Percentiles rank a stretch among this genome's conserved stretches.
phyloP scores from a whole-genome alignment of 1,140 invertebrate species.

The Dermatophagoides farinae region DNA sequence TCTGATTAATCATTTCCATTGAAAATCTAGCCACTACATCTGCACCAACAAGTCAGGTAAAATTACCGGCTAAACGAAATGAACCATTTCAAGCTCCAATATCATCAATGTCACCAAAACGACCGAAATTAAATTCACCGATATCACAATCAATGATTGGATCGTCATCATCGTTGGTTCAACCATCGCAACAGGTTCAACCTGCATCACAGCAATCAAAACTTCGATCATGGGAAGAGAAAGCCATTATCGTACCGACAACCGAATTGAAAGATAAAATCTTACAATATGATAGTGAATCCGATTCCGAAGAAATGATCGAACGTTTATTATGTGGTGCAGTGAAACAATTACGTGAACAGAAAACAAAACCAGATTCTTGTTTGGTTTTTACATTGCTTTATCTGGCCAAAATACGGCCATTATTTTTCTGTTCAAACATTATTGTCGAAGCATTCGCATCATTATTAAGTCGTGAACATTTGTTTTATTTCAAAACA shows the following conservation, averaged over 20 bases:
- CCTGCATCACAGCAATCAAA: background rate
- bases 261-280: constrained; percentile 26
- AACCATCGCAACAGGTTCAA: background rate
- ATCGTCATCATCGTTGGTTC: background rate
- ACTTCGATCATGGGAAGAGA: constrained; percentile 10
- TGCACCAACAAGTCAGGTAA: background rate
- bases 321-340: constrained; percentile 33
- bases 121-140: background rate
- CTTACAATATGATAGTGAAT: constrained; percentile 25
- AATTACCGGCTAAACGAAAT: constrained; percentile 4
- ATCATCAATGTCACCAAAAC: background rate
- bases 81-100: constrained; percentile 1
- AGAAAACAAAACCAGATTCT: constrained; percentile 50
- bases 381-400: constrained; percentile 52
- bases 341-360: constrained; percentile 29
- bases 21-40: background rate
- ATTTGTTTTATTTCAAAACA: constrained; percentile 43
- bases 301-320: constrained; percentile 27
- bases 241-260: constrained; percentile 23
- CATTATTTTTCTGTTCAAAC: constrained; percentile 41
- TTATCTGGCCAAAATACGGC: constrained; percentile 58
- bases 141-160: background rate
- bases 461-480: constrained; percentile 56
- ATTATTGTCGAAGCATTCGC: constrained; percentile 51
- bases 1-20: background rate